These are phyloP conservation scores for Rana temporaria DNA, from an alignment of 2,113 vertebrate genomes.

Conservation along the genomic window DNA sequence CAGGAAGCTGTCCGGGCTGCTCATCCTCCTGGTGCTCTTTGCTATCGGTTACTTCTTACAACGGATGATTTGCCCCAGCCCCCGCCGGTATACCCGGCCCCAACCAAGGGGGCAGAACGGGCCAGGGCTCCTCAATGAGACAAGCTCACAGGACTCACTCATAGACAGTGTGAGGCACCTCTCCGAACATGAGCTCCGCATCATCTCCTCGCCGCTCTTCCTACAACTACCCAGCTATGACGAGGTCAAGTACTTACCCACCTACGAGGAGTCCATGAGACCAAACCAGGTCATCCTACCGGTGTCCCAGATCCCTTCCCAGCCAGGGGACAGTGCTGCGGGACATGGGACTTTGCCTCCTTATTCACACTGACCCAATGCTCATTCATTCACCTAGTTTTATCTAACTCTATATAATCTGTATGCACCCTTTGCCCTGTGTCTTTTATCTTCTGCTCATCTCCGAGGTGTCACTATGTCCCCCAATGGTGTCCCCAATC, in stretches of 20 bases:
- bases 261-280: slow-evolving; percentile 91
- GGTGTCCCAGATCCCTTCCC: slow-evolving; percentile 38
- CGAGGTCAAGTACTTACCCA: slow-evolving; percentile 90
- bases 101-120: slow-evolving; percentile 64
- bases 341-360: slow-evolving; percentile 50
- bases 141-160: slow-evolving; percentile 84
- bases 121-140: slow-evolving; percentile 77
- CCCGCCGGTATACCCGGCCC: slow-evolving; percentile 70
- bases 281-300: slow-evolving; percentile 66
- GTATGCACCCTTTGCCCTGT: too few species aligned
- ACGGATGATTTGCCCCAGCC: slow-evolving; percentile 87
- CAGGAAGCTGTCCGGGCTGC: slow-evolving; percentile 87
- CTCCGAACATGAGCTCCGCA: slow-evolving; percentile 71
- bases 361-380: slow-evolving; percentile 12
- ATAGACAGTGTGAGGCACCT: slow-evolving; percentile 70
- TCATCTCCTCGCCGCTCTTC: slow-evolving; percentile 72
- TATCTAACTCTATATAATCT: too few species aligned
- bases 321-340: neutral
- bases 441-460: too few species aligned
- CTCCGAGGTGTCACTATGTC: too few species aligned
- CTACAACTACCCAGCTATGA: slow-evolving; percentile 89
- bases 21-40: slow-evolving; percentile 88
- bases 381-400: too few species aligned
- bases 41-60: slow-evolving; percentile 93
- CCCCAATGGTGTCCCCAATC: too few species aligned